Evolutionary conservation across 2,797 vertebrate species (phyloP), one percentile per base, ranked within the genome.

Genomic region (Arctocebus calabarensis): DNA sequence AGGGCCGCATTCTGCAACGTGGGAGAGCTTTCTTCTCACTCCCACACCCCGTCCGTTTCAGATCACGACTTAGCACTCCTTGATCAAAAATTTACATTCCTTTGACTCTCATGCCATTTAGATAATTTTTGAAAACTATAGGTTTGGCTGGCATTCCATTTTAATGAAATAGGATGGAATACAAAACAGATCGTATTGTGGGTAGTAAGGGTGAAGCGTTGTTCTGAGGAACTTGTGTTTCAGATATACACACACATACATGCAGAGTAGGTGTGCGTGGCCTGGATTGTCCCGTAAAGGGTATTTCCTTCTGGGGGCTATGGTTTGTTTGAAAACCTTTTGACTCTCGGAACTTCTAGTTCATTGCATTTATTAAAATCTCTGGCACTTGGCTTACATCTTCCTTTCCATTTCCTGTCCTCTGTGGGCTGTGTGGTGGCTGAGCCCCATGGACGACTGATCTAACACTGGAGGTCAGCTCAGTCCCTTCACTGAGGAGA

Each of bases 311-410:
- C 29, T 62, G 40, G 68, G 32, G n/a, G 16, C n/a, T 84, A 10
- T 40, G 32, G 22, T 66, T 82, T 59, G 22, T 66, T 82, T 59
- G 59, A 78, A 86, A 78, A 34, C 27, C 57, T 40, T 90, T 43
- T 86, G 74, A 45, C 4, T 6, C 59, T 92, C 52, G 62, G 52
- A 79, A 17, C 23, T 45, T 68, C 40, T 77, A 27, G 27, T 8
- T 86, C 64, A 91, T 22, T 71, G 66, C 17, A 55, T 27, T 82
- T 68, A 84, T 52, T 66, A 48, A 96, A 77, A 87, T 68, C 81
- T 62, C 64, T 86, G 61, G 77, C 34, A 19, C 66, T 25, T 81
- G 23, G 29, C 29, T 93, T 40, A 40, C 68, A 74, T 62, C 40
- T 92, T 29, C 57, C 40, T 91, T 88, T 79, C 73, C 37, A 32